Conservation (phyloP, 2,113 vertebrate genomes). For the Varanus salvator region DNA sequence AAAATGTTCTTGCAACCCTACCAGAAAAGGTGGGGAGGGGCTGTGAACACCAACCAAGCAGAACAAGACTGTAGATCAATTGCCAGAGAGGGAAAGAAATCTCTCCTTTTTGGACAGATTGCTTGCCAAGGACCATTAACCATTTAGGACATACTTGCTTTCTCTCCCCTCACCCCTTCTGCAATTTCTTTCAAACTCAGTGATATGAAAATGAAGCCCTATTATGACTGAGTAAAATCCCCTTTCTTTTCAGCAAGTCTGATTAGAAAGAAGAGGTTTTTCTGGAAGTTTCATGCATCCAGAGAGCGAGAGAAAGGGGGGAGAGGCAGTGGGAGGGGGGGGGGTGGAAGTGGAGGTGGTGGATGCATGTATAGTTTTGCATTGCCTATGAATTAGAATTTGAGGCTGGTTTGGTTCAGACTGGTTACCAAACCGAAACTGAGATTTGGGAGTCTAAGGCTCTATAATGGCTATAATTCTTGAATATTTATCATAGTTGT, state of each 20-base stretch:
- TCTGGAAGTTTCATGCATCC: slow-evolving; percentile 48
- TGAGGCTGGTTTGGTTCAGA: no score
- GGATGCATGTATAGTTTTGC: no score
- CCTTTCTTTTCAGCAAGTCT: slow-evolving; percentile 65
- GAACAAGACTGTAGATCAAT: slow-evolving; percentile 70
- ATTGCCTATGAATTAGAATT: no score
- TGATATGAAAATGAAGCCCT: slow-evolving; percentile 67
- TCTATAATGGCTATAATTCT: no score
- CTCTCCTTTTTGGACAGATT: slow-evolving; percentile 66
- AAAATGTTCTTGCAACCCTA: slow-evolving; percentile 44
- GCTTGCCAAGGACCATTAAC: slow-evolving; percentile 74
- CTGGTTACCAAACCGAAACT: no score
- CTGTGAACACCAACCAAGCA: slow-evolving; percentile 44
- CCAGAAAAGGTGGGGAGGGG: slow-evolving; percentile 3
- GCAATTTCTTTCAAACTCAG: slow-evolving; percentile 58
- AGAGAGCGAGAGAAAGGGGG: slow-evolving; percentile 25
- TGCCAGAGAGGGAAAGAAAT: slow-evolving; percentile 63
- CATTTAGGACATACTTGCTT: slow-evolving; percentile 55
- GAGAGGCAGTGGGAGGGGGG: no score
- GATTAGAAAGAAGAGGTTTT: slow-evolving; percentile 61
- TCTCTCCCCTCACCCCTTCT: background rate
- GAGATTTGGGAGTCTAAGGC: no score
- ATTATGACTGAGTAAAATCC: slow-evolving; percentile 71
- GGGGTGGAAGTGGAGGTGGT: no score
- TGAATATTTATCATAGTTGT: no score